These are phyloP conservation scores for Pitta sordida DNA, from an alignment of 2,113 vertebrate genomes.

Conservation along the genomic window DNA sequence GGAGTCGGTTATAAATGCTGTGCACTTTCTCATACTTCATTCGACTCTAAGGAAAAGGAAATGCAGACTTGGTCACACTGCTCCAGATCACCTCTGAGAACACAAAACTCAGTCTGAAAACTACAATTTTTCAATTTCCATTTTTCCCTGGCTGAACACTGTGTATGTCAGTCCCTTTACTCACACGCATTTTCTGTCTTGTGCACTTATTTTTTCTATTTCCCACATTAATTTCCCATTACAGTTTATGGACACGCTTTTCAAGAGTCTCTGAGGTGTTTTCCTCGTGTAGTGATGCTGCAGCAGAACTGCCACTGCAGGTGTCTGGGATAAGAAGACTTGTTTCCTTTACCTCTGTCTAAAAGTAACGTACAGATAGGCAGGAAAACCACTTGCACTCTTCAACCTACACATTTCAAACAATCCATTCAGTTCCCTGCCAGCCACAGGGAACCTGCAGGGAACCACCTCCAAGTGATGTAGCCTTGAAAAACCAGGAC, in stretches of 20 bases:
- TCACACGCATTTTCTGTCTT: neutral
- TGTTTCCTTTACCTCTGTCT: neutral
- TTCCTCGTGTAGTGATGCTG: neutral
- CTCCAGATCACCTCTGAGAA: neutral
- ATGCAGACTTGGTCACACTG: neutral
- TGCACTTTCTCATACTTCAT: slow-evolving; percentile 99
- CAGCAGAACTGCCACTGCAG: neutral
- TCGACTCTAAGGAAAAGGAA: slow-evolving; percentile 81
- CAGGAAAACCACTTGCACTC: neutral
- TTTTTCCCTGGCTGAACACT: neutral
- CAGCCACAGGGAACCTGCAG: neutral
- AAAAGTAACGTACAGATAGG: neutral
- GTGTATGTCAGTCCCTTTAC: neutral
- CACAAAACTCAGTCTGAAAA: neutral
- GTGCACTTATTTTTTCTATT: neutral
- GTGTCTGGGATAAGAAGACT: neutral
- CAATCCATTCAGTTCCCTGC: neutral
- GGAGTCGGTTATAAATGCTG: slow-evolving; percentile 93
- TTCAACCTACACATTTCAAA: neutral
- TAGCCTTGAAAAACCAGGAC: neutral
- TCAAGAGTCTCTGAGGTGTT: neutral
- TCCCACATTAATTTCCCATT: neutral
- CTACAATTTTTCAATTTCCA: neutral
- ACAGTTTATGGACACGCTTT: neutral
- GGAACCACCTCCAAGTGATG: too few relatives aligned